Evolutionary conservation across 2,113 vertebrate species (phyloP).

Genomic region (Tetrax tetrax): DNA sequence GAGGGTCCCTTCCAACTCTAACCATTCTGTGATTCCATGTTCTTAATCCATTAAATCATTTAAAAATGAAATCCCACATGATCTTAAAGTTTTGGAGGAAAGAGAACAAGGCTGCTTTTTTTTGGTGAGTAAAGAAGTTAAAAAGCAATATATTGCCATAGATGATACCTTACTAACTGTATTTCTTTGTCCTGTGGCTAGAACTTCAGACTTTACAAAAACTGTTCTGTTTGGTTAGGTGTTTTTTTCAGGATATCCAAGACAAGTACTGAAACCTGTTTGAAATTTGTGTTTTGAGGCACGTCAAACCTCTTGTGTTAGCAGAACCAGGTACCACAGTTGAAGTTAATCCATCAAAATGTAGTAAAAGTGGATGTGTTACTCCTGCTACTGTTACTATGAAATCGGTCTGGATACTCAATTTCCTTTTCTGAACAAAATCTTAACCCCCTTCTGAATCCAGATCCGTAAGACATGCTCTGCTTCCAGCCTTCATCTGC

Average conservation of each 20-base stretch:
- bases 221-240: background rate
- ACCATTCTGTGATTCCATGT: no score
- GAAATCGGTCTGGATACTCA: background rate
- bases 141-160: background rate
- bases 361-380: background rate
- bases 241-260: background rate
- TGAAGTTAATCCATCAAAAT: background rate
- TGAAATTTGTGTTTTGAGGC: background rate
- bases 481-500: background rate
- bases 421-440: background rate
- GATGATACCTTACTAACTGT: background rate
- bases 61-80: background rate
- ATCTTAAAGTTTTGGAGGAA: background rate
- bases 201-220: background rate
- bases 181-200: background rate
- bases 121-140: background rate
- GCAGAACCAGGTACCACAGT: background rate
- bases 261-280: background rate
- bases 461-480: background rate
- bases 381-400: background rate
- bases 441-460: background rate
- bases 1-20: no score
- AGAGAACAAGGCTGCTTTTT: background rate
- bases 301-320: background rate
- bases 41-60: background rate